These are phyloP conservation scores for Drosophila ananassae DNA, from an alignment of 1,140 invertebrate species.

Conservation along the genomic window DNA sequence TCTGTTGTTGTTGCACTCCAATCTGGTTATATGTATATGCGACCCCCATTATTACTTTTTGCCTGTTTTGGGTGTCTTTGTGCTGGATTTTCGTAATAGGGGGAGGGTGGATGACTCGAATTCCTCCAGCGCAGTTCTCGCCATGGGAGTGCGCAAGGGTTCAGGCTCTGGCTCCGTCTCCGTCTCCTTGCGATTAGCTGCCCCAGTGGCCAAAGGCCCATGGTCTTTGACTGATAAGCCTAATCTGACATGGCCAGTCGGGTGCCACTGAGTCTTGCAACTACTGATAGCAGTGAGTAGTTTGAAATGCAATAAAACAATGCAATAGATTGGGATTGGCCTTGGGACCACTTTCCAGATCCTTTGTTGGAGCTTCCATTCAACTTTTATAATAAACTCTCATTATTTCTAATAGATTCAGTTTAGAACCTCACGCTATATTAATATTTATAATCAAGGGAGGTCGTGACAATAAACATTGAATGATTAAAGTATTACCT, in stretches of 20 bases:
- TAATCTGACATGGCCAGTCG: neutral
- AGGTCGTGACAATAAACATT: no score
- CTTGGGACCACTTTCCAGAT: neutral
- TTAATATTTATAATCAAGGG: no score
- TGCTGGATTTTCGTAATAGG: slow-evolving; percentile 33
- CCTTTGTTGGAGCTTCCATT: no score
- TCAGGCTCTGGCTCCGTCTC: neutral
- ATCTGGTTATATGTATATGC: neutral
- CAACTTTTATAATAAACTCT: neutral
- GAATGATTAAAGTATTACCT: neutral
- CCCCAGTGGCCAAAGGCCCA: slow-evolving; percentile 32
- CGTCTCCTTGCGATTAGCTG: slow-evolving; percentile 10
- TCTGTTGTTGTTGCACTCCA: neutral
- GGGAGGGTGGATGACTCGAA: slow-evolving; percentile 27
- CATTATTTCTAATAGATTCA: neutral
- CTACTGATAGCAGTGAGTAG: neutral
- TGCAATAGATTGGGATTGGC: neutral
- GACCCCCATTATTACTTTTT: slow-evolving; percentile 11
- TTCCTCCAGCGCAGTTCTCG: slow-evolving; percentile 11
- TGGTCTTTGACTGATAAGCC: slow-evolving; percentile 36
- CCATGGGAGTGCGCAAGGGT: neutral
- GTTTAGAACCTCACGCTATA: no score
- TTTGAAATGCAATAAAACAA: slow-evolving; percentile 11
- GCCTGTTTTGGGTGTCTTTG: slow-evolving; percentile 43
- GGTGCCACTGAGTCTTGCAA: slow-evolving; percentile 19